Evolutionary conservation across 2,113 vertebrate genomes (phyloP).

Genomic region (Buteo buteo): DNA sequence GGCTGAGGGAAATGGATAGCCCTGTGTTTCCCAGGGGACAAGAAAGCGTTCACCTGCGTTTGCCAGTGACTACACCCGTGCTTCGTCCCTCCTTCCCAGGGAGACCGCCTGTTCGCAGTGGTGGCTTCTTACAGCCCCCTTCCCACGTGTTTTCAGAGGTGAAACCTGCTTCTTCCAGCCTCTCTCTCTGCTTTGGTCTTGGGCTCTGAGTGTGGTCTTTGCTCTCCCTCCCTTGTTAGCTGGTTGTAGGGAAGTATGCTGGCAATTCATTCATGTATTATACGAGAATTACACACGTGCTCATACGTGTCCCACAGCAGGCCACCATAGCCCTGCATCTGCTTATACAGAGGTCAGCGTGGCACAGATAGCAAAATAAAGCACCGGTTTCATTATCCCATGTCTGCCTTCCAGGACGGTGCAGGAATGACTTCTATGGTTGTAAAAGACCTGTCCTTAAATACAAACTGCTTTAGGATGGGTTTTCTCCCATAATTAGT

Average conservation of each 20-base stretch:
- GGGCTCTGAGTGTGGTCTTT: not conserved
- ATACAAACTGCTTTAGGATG: not conserved
- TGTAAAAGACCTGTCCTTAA: not conserved
- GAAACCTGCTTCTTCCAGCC: not conserved
- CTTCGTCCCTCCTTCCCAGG: not conserved
- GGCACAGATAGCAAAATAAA: not conserved
- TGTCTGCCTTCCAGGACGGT: not conserved
- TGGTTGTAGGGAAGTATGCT: not conserved
- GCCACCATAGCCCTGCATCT: fast-evolving
- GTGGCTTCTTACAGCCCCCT: not conserved
- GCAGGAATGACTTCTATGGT: not conserved
- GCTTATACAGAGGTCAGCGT: not conserved
- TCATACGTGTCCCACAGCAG: not conserved
- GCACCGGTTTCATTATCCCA: not conserved
- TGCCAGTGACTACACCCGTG: not conserved
- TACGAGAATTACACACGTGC: fast-evolving
- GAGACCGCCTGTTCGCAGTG: not conserved
- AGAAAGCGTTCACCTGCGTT: fast-evolving
- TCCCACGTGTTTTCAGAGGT: not conserved
- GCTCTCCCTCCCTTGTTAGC: not conserved
- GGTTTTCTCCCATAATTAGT: not conserved
- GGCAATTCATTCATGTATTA: not conserved
- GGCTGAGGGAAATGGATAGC: not conserved
- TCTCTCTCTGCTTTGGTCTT: not conserved
- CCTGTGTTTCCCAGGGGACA: not conserved